Evolutionary conservation across 2,888 invertebrate species (phyloP).

Genomic region (Chymomyza procnemis): DNA sequence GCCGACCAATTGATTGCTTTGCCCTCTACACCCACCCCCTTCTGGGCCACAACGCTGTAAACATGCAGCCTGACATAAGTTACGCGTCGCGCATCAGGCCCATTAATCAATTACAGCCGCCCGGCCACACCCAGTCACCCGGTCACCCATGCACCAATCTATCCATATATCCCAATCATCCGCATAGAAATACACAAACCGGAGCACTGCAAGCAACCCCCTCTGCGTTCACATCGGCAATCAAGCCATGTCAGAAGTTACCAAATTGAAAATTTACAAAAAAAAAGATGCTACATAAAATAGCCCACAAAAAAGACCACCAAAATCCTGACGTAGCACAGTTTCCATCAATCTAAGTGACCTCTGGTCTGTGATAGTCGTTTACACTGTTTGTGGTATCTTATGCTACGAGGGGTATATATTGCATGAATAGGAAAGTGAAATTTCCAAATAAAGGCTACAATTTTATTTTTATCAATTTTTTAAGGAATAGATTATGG

Average conservation of each 20-base stretch:
- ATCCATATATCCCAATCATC: too few species aligned
- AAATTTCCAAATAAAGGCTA: too few species aligned
- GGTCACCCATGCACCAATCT: background rate
- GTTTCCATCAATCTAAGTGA: background rate
- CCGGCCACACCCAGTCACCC: conserved; percentile 10
- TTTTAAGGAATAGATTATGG: too few species aligned
- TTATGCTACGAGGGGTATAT: too few species aligned
- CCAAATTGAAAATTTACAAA: conserved; percentile 16
- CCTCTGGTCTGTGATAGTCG: background rate
- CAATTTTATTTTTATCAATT: too few species aligned
- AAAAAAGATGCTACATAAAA: background rate
- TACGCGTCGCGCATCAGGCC: conserved; percentile 57
- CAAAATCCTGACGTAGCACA: background rate
- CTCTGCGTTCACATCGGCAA: conserved; percentile 10
- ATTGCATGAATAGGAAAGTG: too few species aligned
- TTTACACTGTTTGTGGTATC: too few species aligned
- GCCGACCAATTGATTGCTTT: conserved; percentile 4
- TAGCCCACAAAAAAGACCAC: background rate
- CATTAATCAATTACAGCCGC: conserved; percentile 75
- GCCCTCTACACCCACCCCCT: background rate
- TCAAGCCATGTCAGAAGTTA: conserved; percentile 48
- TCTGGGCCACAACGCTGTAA: conserved; percentile 26
- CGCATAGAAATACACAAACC: background rate
- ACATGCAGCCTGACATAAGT: conserved; percentile 59
- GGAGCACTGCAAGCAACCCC: background rate